A percentile compares a stretch with the other conserved stretches of the same genome.
These are phyloP conservation scores for Hiodon alosoides DNA, from an alignment of 2,113 vertebrate species.

Conservation along the genomic window DNA sequence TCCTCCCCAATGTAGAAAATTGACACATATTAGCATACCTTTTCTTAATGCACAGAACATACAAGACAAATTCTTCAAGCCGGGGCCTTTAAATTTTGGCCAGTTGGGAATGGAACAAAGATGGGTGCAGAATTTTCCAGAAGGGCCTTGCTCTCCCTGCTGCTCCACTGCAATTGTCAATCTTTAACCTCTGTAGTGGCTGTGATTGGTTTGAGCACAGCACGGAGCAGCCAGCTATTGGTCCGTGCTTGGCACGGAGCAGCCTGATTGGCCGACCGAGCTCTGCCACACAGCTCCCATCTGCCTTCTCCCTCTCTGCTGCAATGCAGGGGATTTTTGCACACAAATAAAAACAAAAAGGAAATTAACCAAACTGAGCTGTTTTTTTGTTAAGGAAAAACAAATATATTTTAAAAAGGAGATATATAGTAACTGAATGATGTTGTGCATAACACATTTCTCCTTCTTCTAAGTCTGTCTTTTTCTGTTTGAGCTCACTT, in stretches of 20 bases:
- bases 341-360: slow-evolving; percentile 39
- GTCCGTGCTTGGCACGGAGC: slow-evolving; percentile 64
- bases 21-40: slow-evolving; percentile 69
- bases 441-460: too few relatives aligned
- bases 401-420: slow-evolving; percentile 9
- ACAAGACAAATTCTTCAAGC: slow-evolving; percentile 67
- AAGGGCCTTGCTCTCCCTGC: slow-evolving; percentile 79
- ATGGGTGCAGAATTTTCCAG: slow-evolving; percentile 94
- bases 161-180: slow-evolving; percentile 82
- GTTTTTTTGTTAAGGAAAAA: slow-evolving; percentile 28
- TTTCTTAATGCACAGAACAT: slow-evolving; percentile 65
- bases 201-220: slow-evolving; percentile 73
- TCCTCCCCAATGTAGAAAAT: slow-evolving; percentile 50
- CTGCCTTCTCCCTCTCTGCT: slow-evolving; percentile 79
- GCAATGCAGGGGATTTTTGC: slow-evolving; percentile 85
- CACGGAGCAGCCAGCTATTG: slow-evolving; percentile 67
- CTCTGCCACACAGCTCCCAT: slow-evolving; percentile 68
- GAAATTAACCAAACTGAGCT: slow-evolving; percentile 25
- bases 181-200: slow-evolving; percentile 85
- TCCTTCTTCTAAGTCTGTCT: too few relatives aligned
- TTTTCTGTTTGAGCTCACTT: too few relatives aligned
- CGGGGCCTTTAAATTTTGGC: slow-evolving; percentile 57
- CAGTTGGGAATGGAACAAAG: slow-evolving; percentile 78
- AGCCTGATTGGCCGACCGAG: slow-evolving; percentile 70
- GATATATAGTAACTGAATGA: background rate